Evolutionary conservation across 1,140 invertebrate genomes (phyloP), one percentile per base, ranked within the genome.

Genomic region (Lepidotrigona ventralis): DNA sequence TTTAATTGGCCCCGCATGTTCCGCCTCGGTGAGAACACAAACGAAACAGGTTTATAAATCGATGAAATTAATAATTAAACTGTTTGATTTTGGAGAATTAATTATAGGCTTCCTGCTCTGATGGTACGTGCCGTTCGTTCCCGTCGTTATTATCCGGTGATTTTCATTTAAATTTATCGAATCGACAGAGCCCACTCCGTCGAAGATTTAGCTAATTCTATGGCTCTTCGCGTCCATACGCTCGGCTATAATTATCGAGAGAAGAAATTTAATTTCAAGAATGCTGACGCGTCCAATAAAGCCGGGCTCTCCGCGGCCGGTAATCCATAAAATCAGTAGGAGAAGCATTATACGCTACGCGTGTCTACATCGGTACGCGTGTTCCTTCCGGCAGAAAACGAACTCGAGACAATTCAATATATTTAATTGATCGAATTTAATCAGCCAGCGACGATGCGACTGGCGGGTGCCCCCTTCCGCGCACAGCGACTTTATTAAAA

Each of bases 341-440:
- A 2, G 15, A 39, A 8, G 63, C 54, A 21, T 56, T 21, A 56
- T 56, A 56, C 54, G 39, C 54, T 64, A 39, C 58, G 72, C 23
- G n/a, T 17, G 21, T 68, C 60, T 54, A 26, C 1, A 21, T 53
- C 72, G 53, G 29, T n/a, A 23, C 23, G n/a, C 15, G 17, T 17
- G 23, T n/a, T 5, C 3, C 3, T 46, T 15, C 46, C 21, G 5
- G 26, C 21, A 23, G 39, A 46, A n/a, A 39, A 9, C 21, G 3
- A 17, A 33, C 17, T 60, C 56, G 54, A 39, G 26, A 46, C 29
- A 71, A 60, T 58, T 79, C 53, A 15, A 79, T 71, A 29, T 39
- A n/a, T 70, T 77, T 77, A 82, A 82, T 77, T 82, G 64, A 82
- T 60, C 63, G 51, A 68, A 78, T 78, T 78, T 78, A 68, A 78